A percentile compares a stretch with the other conserved stretches of the same genome.
phyloP scores from a whole-genome alignment of 2,797 vertebrate species.

The Enteromius treurensis region DNA sequence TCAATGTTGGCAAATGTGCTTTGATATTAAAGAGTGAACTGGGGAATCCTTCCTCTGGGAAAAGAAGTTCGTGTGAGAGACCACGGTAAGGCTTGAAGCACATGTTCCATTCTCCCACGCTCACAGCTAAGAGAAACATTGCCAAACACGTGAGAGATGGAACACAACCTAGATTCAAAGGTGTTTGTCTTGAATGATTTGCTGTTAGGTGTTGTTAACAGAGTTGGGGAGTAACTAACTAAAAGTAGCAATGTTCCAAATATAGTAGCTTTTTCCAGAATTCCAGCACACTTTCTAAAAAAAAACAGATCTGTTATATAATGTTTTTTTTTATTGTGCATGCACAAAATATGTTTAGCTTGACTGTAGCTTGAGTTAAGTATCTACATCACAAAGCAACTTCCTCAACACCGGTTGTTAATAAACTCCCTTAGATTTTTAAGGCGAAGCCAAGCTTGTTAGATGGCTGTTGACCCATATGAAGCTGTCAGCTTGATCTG shows the following conservation, averaged over 20 bases:
- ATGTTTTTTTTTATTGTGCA: not conserved
- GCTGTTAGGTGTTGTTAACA: not conserved
- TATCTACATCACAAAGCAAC: not conserved
- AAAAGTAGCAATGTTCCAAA: not conserved
- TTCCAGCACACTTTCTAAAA: not conserved
- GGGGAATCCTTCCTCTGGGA: conserved; percentile 48
- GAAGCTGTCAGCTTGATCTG: conserved; percentile 41
- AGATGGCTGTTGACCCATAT: conserved; percentile 44
- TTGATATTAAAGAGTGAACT: conserved; percentile 54
- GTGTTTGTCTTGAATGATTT: conserved; percentile 33
- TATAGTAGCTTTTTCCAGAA: not conserved
- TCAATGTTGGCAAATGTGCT: conserved; percentile 52
- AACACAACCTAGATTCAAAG: conserved; percentile 19
- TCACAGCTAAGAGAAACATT: conserved; percentile 27
- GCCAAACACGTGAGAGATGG: conserved; percentile 34
- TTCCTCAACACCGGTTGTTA: not conserved
- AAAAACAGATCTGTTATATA: not conserved
- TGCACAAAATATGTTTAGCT: not conserved
- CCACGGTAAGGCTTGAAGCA: conserved; percentile 41
- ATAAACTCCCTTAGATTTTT: conserved; percentile 16
- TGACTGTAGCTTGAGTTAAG: not conserved
- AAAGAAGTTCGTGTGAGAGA: conserved; percentile 24
- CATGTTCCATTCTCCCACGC: conserved; percentile 53
- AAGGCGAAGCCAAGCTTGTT: conserved; percentile 32
- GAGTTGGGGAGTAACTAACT: not conserved